These are phyloP conservation scores for Drosophila obscura DNA, from an alignment of 1,140 invertebrate species.

Conservation along the genomic window DNA sequence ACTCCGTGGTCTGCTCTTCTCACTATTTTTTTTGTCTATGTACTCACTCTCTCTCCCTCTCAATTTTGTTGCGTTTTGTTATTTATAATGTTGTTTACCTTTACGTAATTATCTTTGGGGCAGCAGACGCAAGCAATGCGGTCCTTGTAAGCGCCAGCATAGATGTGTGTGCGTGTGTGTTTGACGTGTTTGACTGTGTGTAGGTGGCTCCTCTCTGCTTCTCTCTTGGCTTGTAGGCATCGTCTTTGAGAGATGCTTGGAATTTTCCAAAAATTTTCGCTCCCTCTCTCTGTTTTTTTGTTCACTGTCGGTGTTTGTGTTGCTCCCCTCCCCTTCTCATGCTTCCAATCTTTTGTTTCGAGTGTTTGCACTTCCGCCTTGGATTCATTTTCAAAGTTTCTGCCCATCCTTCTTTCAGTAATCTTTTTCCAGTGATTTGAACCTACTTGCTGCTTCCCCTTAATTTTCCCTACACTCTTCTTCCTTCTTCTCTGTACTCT, in stretches of 20 bases:
- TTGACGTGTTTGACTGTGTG: slow-evolving; percentile 9
- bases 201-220: slow-evolving; percentile 25
- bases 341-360: slow-evolving; percentile 54
- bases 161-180: slow-evolving; percentile 1
- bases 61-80: slow-evolving; percentile 50
- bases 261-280: slow-evolving; percentile 73
- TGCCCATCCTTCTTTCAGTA: slow-evolving; percentile 22
- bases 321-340: slow-evolving; percentile 5
- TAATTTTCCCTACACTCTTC: neutral
- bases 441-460: neutral
- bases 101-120: slow-evolving; percentile 80
- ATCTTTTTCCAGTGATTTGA: slow-evolving; percentile 3
- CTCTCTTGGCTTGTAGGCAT: slow-evolving; percentile 7
- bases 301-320: slow-evolving; percentile 5
- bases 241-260: slow-evolving; percentile 60
- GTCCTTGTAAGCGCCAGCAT: slow-evolving; percentile 19
- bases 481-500: neutral
- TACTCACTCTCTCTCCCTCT: slow-evolving; percentile 8
- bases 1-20: slow-evolving; percentile 17
- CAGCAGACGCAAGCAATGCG: slow-evolving; percentile 34
- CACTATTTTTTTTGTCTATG: slow-evolving; percentile 2
- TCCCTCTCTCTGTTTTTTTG: slow-evolving; percentile 48
- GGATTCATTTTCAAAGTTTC: slow-evolving; percentile 32
- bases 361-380: slow-evolving; percentile 76
- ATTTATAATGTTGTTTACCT: slow-evolving; percentile 78